A percentile compares a stretch with the other conserved stretches of the same genome.
Conservation (phyloP, 2,888 invertebrate species). For the Agrilus biguttatus region DNA sequence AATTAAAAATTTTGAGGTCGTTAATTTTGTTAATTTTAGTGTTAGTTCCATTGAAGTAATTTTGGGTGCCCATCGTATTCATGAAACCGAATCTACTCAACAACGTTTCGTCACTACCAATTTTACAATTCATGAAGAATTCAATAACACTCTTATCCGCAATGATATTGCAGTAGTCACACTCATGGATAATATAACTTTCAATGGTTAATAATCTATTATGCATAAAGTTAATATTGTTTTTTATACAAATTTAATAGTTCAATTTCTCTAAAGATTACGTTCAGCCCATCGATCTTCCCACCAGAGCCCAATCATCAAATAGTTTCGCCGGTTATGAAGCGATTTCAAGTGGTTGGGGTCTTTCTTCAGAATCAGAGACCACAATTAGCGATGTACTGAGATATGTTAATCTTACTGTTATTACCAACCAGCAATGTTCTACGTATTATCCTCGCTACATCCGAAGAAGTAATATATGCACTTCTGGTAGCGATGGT, state of each 20-base stretch:
- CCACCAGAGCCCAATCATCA: constrained; percentile 13
- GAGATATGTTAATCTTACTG: constrained; percentile 26
- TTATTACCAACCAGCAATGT: constrained; percentile 32
- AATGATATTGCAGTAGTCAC: constrained; percentile 35
- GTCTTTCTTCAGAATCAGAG: constrained; percentile 24
- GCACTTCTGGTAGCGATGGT: constrained; percentile 29
- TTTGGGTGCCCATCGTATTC: constrained; percentile 19
- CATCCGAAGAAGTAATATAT: constrained; percentile 32
- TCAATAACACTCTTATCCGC: constrained; percentile 10
- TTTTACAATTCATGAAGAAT: constrained; percentile 22
- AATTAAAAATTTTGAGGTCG: not conserved
- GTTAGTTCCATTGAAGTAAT: constrained; percentile 13
- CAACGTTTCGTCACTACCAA: constrained; percentile 15
- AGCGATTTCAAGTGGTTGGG: constrained; percentile 35
- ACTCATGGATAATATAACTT: constrained; percentile 23
- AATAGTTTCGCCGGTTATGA: constrained; percentile 24
- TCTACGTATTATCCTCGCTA: constrained; percentile 28
- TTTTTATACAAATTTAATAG: not conserved
- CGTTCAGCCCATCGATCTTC: constrained; percentile 8
- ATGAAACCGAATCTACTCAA: constrained; percentile 19
- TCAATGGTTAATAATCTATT: constrained; percentile 21
- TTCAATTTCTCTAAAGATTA: constrained; percentile 5
- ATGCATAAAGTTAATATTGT: not conserved
- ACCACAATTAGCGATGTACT: constrained; percentile 28
- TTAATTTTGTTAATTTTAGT: constrained; percentile 4